Evolutionary conservation across 1,140 invertebrate species (phyloP), one percentile per base, ranked within the genome.

Genomic region (Ips typographus): DNA sequence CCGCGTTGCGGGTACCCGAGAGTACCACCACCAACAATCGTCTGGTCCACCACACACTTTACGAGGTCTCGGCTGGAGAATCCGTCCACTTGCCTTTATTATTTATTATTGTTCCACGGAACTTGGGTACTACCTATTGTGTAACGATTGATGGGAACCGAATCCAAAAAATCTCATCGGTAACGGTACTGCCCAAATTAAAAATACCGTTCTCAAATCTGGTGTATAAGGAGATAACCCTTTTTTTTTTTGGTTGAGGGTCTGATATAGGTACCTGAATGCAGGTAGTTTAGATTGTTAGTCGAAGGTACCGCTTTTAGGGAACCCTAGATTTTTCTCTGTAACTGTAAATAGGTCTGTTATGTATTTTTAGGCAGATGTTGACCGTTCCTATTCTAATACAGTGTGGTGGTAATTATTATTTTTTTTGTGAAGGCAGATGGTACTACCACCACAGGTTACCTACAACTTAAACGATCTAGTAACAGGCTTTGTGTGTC

Each of bases 301-400:
- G 44, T 49, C 44, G 44, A 6, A 8, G 44, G 44, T 49, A 49
- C 44, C 22, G 44, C 44, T 49, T 49, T 49, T 2, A 49, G 44
- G 6, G 44, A 49, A 6, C 44, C 44, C 22, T 3, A 49, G 22
- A 49, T 49, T 22, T 49, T 49, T 49, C 22, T 49, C 44, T 49
- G n/a, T n/a, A 49, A 49, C 44, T 49, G 44, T 49, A 49, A 49
- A 49, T 49, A 22, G 44, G 44, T 3, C 44, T 49, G 7, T 49
- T 49, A 49, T 49, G 44, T 6, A 8, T 49, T 22, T 49, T 3
- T 49, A 49, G 22, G 44, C 44, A 49, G 44, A 49, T 49, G 44
- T 22, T 22, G 22, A 22, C 22, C 22, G 22, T 22, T 22, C 22
- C 22, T 22, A 22, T 22, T 22, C 22, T 22, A 22, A 22, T 22